These are phyloP conservation scores for Zhengitettix transpicula DNA, from an alignment of 2,888 invertebrate genomes.

Conservation along the genomic window DNA sequence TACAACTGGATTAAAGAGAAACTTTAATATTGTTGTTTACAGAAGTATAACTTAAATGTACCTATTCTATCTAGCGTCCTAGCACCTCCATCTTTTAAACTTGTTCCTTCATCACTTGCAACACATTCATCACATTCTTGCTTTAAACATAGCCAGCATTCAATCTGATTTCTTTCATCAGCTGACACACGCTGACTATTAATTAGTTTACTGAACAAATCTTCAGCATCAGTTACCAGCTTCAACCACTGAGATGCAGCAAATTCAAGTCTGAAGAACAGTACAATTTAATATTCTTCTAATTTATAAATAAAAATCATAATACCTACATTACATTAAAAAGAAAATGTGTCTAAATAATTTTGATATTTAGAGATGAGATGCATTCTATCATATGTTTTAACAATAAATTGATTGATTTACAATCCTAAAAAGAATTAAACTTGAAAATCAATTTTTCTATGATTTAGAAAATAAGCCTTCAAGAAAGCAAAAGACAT, in stretches of 20 bases:
- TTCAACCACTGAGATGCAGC: constrained; percentile 70
- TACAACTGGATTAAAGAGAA: background rate
- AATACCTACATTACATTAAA: too few species aligned
- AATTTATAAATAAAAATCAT: too few species aligned
- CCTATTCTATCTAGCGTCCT: constrained; percentile 34
- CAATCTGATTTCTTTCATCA: constrained; percentile 55
- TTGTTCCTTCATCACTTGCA: constrained; percentile 32
- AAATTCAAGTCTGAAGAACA: constrained; percentile 40
- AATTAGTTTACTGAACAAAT: constrained; percentile 59
- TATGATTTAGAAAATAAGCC: too few species aligned
- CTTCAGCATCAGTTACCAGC: constrained; percentile 68
- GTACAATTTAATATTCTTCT: too few species aligned
- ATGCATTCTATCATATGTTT: too few species aligned
- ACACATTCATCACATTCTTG: constrained; percentile 78
- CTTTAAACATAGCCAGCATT: constrained; percentile 70
- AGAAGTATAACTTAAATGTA: constrained; percentile 1
- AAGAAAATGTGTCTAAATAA: too few species aligned
- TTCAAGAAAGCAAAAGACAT: too few species aligned
- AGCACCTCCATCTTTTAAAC: constrained; percentile 31
- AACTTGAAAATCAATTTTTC: too few species aligned
- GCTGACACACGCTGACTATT: constrained; percentile 51
- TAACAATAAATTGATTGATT: too few species aligned
- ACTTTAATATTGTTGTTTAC: background rate
- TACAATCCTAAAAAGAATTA: too few species aligned
- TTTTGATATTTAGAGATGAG: too few species aligned